These are phyloP conservation scores for Brachionus angularis DNA, from an alignment of 1,140 invertebrate genomes.

Conservation along the genomic window DNA sequence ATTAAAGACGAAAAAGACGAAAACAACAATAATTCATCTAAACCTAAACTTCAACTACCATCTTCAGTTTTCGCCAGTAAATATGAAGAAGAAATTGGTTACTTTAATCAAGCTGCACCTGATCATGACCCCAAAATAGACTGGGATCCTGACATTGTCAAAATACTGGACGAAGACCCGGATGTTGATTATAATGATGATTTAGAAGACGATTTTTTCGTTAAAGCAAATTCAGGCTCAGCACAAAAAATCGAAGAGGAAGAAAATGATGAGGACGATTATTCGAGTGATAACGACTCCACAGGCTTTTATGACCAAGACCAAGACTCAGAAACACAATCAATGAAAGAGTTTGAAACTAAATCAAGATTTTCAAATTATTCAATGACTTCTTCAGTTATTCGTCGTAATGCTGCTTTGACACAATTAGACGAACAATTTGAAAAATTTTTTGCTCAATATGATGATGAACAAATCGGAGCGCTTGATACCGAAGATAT, in stretches of 20 bases:
- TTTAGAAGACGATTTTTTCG: conserved; percentile 84
- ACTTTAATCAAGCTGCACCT: conserved; percentile 80
- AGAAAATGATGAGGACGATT: conserved; percentile 45
- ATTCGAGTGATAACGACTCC: background rate
- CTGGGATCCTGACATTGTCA: conserved; percentile 86
- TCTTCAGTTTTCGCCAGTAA: conserved; percentile 84
- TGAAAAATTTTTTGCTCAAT: conserved; percentile 74
- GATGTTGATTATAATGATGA: conserved; percentile 75
- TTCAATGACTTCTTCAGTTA: conserved; percentile 86
- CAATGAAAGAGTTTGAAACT: conserved; percentile 59
- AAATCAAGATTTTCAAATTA: conserved; percentile 86
- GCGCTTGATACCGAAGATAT: conserved; percentile 82
- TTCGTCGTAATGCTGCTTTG: conserved; percentile 76
- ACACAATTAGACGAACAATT: conserved; percentile 80
- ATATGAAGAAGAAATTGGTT: conserved; percentile 78
- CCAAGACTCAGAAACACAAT: conserved; percentile 25
- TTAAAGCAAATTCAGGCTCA: conserved; percentile 62
- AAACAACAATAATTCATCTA: background rate
- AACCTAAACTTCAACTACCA: conserved; percentile 66
- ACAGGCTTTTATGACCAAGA: conserved; percentile 34
- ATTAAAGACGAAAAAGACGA: conserved; percentile 24
- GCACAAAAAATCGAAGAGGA: conserved; percentile 54
- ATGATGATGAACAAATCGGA: conserved; percentile 83
- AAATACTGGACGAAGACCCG: conserved; percentile 86
- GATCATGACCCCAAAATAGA: conserved; percentile 69